A percentile compares a stretch with the other conserved stretches of the same genome.
phyloP scores from a whole-genome alignment of 2,888 invertebrate species.

The Silvanus unidentatus region DNA sequence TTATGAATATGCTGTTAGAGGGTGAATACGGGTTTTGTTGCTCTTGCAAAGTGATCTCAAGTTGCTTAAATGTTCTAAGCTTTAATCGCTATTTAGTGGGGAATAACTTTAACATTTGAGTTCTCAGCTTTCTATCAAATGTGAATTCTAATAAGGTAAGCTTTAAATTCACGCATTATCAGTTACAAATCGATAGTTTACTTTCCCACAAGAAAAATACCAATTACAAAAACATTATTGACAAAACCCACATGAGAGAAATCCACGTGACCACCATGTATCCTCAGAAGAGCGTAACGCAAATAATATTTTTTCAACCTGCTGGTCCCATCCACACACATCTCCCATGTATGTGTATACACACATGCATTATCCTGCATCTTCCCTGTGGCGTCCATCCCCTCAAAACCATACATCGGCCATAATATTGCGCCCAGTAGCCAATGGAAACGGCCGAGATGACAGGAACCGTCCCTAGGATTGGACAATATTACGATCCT shows the following conservation, averaged over 20 bases:
- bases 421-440: conserved; percentile 10
- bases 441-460: conserved; percentile 23
- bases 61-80: no score
- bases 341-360: not conserved
- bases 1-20: conserved; percentile 24
- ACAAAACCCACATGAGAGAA: conserved; percentile 31
- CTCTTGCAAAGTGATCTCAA: conserved; percentile 6
- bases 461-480: conserved; percentile 21
- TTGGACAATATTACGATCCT: conserved; percentile 30
- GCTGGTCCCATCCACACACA: not conserved
- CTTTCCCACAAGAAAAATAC: conserved; percentile 38
- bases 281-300: conserved; percentile 4
- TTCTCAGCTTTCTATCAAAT: no score
- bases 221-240: conserved; percentile 21
- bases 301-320: conserved; percentile 1
- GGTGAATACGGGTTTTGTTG: conserved; percentile 18
- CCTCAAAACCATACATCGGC: conserved; percentile 5
- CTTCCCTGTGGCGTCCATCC: not conserved
- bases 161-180: no score
- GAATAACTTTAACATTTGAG: no score
- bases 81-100: no score
- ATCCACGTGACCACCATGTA: conserved; percentile 36
- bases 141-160: no score
- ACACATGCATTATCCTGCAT: not conserved
- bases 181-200: no score